Evolutionary conservation across 2,113 vertebrate genomes (phyloP), one percentile per base, ranked within the genome.

Genomic region (Sturnus vulgaris): DNA sequence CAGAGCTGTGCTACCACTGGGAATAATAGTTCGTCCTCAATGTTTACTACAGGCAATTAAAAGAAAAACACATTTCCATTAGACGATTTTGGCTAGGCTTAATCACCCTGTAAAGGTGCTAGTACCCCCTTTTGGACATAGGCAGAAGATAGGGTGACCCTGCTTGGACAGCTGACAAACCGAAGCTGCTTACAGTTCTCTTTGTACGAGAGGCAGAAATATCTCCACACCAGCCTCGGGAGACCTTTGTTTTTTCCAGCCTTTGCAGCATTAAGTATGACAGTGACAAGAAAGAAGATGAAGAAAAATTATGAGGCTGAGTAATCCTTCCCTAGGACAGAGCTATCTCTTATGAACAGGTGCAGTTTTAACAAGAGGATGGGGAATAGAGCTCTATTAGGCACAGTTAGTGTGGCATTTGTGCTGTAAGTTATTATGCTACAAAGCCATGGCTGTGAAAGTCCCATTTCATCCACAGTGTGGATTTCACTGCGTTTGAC

Each of bases 331-430:
- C 39, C 30, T 85, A 61, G 82, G 23, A 87, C 84, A 87, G 73
- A 95, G 82, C 53, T 95, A 82, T 93, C 89, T 96, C 55, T 82
- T 55, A 57, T 52, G 82, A 91, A 37, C 85, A 93, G 93, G 80
- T 88, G 55, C 47, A 42, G 75, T 65, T 86, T 86, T 77, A 86
- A 92, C 75, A 93, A 80, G 82, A 94, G 92, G 23, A 80, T 77
- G 47, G 39, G 37, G 68, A 95, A 80, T 31, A 90, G 88, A 86
- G 63, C 42, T 82, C 82, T 86, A 24, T 49, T 85, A 82, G 39
- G 55, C 59, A 60, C 39, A 52, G 59, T 77, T 37, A 35, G 7
- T 59, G 59, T 21, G 27, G 37, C 39, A 23, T 88, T 94, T 88
- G 31, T 61, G 37, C 63, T 50, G 24, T 37, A 79, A 75, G 6